Percentiles rank a stretch among this genome's conserved stretches.
Conservation (phyloP, 2,888 invertebrate species). For the Netelia melanura region DNA sequence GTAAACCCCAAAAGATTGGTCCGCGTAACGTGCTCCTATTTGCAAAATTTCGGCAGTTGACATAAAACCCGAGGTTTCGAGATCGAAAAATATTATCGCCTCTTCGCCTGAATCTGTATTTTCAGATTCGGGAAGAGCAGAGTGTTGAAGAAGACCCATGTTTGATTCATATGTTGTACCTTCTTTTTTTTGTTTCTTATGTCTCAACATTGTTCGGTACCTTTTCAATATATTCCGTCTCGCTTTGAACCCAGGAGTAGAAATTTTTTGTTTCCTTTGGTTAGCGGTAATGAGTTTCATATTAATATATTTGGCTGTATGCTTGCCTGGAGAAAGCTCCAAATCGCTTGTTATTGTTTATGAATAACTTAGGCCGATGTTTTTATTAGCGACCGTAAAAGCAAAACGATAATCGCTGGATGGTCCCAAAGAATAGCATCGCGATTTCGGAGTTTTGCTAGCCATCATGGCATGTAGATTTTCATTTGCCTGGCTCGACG, state of each 20-base stretch:
- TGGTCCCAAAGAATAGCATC: too few species aligned
- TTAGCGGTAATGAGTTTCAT: too few species aligned
- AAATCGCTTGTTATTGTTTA: too few species aligned
- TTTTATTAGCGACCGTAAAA: too few species aligned
- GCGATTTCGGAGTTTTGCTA: too few species aligned
- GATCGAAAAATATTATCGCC: constrained; percentile 6
- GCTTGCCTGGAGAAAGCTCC: too few species aligned
- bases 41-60: constrained; percentile 54
- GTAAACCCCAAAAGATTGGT: constrained; percentile 46
- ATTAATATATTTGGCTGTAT: too few species aligned
- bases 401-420: too few species aligned
- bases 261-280: too few species aligned
- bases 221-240: constrained; percentile 53
- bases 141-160: constrained; percentile 41
- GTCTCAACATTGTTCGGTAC: constrained; percentile 45
- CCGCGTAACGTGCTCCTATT: constrained; percentile 47
- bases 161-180: constrained; percentile 61
- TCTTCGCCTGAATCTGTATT: constrained; percentile 25
- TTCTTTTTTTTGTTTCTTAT: constrained; percentile 59
- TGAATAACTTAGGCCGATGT: too few species aligned
- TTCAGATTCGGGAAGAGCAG: background rate
- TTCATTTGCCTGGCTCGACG: too few species aligned
- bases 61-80: constrained; percentile 44
- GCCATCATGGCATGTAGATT: too few species aligned
- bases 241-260: constrained; percentile 36